A percentile compares a stretch with the other conserved stretches of the same genome.
These are phyloP conservation scores for Cherax destructor DNA, from an alignment of 1,140 invertebrate species.

Conservation along the genomic window DNA sequence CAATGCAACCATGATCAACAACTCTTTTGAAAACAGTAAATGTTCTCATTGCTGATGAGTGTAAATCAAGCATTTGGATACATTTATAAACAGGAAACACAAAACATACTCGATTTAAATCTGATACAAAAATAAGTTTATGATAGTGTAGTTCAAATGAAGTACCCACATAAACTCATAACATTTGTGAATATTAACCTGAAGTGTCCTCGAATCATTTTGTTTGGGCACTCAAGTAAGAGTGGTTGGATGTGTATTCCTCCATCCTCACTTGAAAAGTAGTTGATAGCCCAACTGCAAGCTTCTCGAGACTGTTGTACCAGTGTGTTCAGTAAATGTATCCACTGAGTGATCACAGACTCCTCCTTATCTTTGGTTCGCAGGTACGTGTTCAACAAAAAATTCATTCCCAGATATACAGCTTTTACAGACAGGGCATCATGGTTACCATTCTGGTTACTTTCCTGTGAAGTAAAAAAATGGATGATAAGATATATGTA, in stretches of 20 bases:
- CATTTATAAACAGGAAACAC: too few relatives aligned
- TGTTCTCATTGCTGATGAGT: too few relatives aligned
- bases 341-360: slow-evolving; percentile 76
- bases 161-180: too few relatives aligned
- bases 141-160: too few relatives aligned
- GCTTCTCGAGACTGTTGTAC: slow-evolving; percentile 74
- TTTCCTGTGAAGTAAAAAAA: slow-evolving; percentile 30
- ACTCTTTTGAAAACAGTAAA: too few relatives aligned
- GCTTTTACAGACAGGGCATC: slow-evolving; percentile 61
- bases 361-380: slow-evolving; percentile 76
- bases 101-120: too few relatives aligned
- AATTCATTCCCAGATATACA: slow-evolving; percentile 75
- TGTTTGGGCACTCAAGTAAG: slow-evolving; percentile 76
- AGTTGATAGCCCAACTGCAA: slow-evolving; percentile 76
- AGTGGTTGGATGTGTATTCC: slow-evolving; percentile 76
- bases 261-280: slow-evolving; percentile 75
- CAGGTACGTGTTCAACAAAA: slow-evolving; percentile 78
- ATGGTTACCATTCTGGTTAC: background rate
- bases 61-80: too few relatives aligned
- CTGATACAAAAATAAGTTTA: too few relatives aligned
- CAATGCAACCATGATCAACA: too few relatives aligned
- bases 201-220: slow-evolving; percentile 76
- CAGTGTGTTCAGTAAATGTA: slow-evolving; percentile 74
- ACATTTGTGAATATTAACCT: slow-evolving; percentile 26
- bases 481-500: background rate